Conservation (phyloP, 2,113 vertebrate genomes). For the Anguilla rostrata region DNA sequence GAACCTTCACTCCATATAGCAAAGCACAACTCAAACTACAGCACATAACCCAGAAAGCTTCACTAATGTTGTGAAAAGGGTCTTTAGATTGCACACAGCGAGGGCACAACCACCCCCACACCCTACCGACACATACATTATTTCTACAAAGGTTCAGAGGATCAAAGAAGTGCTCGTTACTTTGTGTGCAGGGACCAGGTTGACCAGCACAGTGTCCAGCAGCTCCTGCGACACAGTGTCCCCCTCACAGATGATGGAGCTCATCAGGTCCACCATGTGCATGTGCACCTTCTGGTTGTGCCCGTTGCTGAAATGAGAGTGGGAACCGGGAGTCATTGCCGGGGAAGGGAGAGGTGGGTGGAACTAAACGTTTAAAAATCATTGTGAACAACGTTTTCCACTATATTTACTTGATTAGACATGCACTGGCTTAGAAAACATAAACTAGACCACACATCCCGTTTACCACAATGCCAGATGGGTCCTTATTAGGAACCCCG, state of each 20-base stretch:
- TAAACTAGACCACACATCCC: not conserved
- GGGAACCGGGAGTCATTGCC: not conserved
- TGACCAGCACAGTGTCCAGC: constrained; percentile 94
- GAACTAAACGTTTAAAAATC: too few relatives aligned
- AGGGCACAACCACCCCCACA: too few relatives aligned
- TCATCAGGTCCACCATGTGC: constrained; percentile 99
- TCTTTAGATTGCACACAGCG: too few relatives aligned
- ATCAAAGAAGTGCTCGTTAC: constrained; percentile 60
- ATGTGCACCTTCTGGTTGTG: constrained; percentile 99
- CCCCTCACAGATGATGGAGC: constrained; percentile 97
- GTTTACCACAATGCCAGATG: not conserved
- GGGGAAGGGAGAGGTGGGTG: not conserved
- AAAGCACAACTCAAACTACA: too few relatives aligned
- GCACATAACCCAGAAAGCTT: too few relatives aligned
- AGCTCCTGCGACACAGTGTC: constrained; percentile 97
- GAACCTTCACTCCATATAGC: too few relatives aligned
- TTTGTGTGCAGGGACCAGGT: constrained; percentile 95
- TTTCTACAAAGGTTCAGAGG: not conserved
- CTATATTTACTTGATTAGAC: not conserved
- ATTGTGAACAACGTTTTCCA: not conserved
- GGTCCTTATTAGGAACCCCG: not conserved
- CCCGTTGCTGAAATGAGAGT: constrained; percentile 79
- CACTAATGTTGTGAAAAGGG: too few relatives aligned
- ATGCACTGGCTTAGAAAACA: not conserved
- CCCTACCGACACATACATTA: not conserved